Base-by-base conservation (phyloP, 2,797 vertebrate species). In the Falco berigora region DNA sequence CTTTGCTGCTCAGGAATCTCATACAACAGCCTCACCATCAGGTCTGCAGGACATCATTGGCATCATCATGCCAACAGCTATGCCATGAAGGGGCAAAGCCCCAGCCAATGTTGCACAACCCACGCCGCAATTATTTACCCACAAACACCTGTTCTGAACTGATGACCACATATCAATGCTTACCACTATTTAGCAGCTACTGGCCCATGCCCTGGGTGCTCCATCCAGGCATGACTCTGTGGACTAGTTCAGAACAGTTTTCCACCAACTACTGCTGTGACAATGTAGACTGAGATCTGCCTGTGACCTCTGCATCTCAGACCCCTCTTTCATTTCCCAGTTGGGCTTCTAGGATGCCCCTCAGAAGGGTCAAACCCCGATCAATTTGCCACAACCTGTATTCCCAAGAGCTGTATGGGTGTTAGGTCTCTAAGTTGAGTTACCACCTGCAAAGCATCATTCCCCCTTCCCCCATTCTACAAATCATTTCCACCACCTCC, bases 61-160 rank as follows among this genome's bases (percentile, higher is more conserved):
- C 14, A 16, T 21, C 50, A 38, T 28, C 4, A 2, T 2, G 1
- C 34, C 7, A 1, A 25, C 66, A 75, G n/a, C 28, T 10, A 3
- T 8, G 38, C 32, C 22, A 30, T 1, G 10, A 58, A 72, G 44
- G 13, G 25, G 9, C 22, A 52, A 71, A 86, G 55, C 38, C 36
- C 36, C 56, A 50, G 42, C 32, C 3, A 2, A 36, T 59, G 7
- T 5, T 12, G 36, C 52, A 59, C 59, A 61, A 21, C 27, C 22
- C 32, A 23, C 2, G 0, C 9, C 3, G 0, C 10, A 19, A 3
- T 67, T 58, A 22, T 53, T 49, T 50, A 69, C 20, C 66, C 24
- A 8, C 8, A 25, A 58, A 18, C 28, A 56, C 19, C 67, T 71
- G 0, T 30, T 38, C 40, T 6, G 23, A 68, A 25, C 62, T 4